These are phyloP conservation scores for Scaptomyza caliginosa DNA, from an alignment of 2,888 invertebrate species.

Conservation along the genomic window DNA sequence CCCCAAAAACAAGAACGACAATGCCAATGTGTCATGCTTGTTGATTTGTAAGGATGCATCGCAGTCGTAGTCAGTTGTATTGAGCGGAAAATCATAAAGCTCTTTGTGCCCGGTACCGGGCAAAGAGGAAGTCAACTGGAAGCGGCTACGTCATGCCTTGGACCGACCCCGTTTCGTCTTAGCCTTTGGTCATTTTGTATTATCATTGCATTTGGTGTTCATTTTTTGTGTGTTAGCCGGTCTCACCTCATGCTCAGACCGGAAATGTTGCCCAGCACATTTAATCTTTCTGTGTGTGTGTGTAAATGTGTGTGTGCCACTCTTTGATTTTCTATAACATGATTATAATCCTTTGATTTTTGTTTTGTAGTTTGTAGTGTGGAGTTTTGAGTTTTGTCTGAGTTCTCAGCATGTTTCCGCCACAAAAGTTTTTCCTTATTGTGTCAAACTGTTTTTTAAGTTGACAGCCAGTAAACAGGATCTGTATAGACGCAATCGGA, in stretches of 20 bases:
- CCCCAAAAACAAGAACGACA: conserved; percentile 14
- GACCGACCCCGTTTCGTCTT: conserved; percentile 5
- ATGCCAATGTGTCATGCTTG: conserved; percentile 79
- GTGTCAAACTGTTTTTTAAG: conserved; percentile 77
- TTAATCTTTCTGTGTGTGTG: conserved; percentile 64
- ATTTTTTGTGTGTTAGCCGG: conserved; percentile 3
- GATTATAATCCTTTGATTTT: conserved; percentile 65
- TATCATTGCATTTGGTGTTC: conserved; percentile 29
- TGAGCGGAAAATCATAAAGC: conserved; percentile 81
- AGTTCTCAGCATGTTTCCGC: conserved; percentile 60
- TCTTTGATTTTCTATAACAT: conserved; percentile 63
- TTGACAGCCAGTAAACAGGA: conserved; percentile 79
- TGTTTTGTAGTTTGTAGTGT: conserved; percentile 5
- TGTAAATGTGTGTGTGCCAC: conserved; percentile 56
- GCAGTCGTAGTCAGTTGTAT: conserved; percentile 67
- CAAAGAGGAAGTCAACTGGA: conserved; percentile 53
- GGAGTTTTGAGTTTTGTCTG: conserved; percentile 22
- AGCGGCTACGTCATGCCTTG: conserved; percentile 55
- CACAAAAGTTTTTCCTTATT: conserved; percentile 70
- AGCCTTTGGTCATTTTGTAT: conserved; percentile 36
- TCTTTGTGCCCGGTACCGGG: conserved; percentile 56
- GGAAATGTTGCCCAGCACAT: conserved; percentile 69
- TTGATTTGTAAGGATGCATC: conserved; percentile 78
- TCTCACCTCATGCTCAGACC: conserved; percentile 35
- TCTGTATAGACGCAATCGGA: conserved; percentile 69